A percentile compares a stretch with the other conserved stretches of the same genome.
These are phyloP conservation scores for Zoanthus sansibaricus DNA, from an alignment of 92 coral and sea anemone species.

Conservation along the genomic window DNA sequence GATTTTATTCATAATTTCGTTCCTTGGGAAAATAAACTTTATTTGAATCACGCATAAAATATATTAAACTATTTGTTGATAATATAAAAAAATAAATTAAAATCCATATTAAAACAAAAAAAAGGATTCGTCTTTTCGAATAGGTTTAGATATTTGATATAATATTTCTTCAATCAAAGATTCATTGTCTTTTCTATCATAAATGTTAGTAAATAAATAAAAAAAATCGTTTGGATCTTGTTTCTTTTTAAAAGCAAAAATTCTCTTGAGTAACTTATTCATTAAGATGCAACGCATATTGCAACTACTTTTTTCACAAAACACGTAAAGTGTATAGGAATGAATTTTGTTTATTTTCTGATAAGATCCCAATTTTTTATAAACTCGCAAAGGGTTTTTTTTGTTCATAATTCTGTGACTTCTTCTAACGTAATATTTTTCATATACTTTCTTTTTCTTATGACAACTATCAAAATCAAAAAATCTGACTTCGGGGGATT, in stretches of 20 bases:
- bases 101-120: no score
- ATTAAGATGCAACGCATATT: not conserved
- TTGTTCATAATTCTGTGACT: not conserved
- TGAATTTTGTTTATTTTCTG: not conserved
- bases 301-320: not conserved
- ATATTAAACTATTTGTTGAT: not conserved
- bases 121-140: not conserved
- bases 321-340: not conserved
- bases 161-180: not conserved
- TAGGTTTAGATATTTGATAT: not conserved
- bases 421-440: not conserved
- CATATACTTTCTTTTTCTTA: no score
- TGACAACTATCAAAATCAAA: not conserved
- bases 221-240: not conserved
- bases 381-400: not conserved
- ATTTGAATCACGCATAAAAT: not conserved
- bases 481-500: not conserved
- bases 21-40: conserved; percentile 18
- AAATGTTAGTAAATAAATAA: not conserved
- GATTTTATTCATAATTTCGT: conserved; percentile 2
- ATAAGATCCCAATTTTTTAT: not conserved
- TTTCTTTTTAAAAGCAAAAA: no score
- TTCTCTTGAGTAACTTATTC: not conserved
- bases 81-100: no score
- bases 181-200: not conserved